Conservation (phyloP, 2,797 vertebrate species). For the Hoplostethus atlanticus region DNA sequence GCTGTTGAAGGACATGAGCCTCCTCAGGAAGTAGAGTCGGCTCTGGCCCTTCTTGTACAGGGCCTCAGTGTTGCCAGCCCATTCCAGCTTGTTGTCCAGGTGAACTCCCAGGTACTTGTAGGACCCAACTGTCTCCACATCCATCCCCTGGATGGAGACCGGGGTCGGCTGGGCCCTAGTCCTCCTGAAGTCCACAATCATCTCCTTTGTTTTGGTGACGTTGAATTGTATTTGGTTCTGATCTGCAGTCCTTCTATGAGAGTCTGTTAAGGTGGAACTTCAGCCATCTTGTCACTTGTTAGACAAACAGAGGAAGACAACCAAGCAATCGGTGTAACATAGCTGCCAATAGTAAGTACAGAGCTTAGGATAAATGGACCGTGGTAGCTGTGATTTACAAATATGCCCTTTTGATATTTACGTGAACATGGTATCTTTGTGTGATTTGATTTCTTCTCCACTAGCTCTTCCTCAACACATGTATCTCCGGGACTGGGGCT, state of each 20-base stretch:
- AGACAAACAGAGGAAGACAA: constrained; percentile 58
- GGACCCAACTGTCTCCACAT: too few relatives aligned
- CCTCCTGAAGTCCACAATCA: too few relatives aligned
- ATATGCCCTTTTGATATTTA: constrained; percentile 32
- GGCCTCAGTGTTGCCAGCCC: too few relatives aligned
- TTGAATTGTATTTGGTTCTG: not conserved
- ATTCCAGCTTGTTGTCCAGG: too few relatives aligned
- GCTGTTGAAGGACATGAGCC: too few relatives aligned
- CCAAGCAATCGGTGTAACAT: constrained; percentile 59
- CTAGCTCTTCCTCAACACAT: constrained; percentile 21
- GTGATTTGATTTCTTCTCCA: constrained; percentile 53
- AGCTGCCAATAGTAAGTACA: constrained; percentile 53
- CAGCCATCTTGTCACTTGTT: constrained; percentile 49
- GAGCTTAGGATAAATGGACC: constrained; percentile 64
- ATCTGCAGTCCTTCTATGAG: constrained; percentile 10
- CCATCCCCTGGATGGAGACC: too few relatives aligned
- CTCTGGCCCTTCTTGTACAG: too few relatives aligned
- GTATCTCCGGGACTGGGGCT: constrained; percentile 26
- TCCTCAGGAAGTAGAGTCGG: too few relatives aligned
- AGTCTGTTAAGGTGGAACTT: constrained; percentile 35
- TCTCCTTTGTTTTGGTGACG: too few relatives aligned
- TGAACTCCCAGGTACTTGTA: too few relatives aligned
- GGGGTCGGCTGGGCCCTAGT: too few relatives aligned
- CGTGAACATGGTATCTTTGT: constrained; percentile 48
- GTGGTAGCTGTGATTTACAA: constrained; percentile 49